Evolutionary conservation across 2,797 vertebrate species (phyloP), one percentile per base, ranked within the genome.

Genomic region (Buphagus erythrorhynchus): DNA sequence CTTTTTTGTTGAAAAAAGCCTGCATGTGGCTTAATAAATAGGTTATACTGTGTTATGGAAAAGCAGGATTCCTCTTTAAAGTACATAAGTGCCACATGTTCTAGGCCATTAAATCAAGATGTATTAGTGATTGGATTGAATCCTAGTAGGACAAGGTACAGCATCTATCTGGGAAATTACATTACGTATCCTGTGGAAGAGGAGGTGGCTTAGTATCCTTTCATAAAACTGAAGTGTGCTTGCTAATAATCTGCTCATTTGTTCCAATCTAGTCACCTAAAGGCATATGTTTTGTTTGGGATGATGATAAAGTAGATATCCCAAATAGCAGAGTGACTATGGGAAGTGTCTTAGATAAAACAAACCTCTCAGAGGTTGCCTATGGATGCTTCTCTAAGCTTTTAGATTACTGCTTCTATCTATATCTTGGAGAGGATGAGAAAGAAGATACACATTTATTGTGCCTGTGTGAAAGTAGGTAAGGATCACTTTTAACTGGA

Each of bases 401-500:
- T 20, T 73, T 62, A 40, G 57, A 45, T 49, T 14, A 13, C 7
- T 80, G 20, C 15, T 48, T 76, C 24, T 65, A 11, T 46, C 19
- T 66, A 0, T 88, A 11, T 93, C 22, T 86, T 51, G 59, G 26
- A 31, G 52, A 76, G 67, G 31, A 26, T 57, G 57, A 77, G 65
- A 61, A 65, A 36, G 43, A 77, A 43, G 6, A 10, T 36, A 4
- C 0, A 4, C 2, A 11, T 57, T 58, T 55, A 24, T 35, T 73
- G 28, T 77, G 38, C 14, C 2, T 57, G 13, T 82, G 36, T 35
- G 65, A 22, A 72, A 81, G 54, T 42, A 80, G 22, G 3, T 62
- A 22, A 20, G 28, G 45, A 35, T 61, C 1, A 1, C 18, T 59
- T 91, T 79, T 97, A 97, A 98, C 95, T 54, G 75, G 65, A 94